Conservation (phyloP, 2,113 vertebrate genomes). For the Paralichthys olivaceus region DNA sequence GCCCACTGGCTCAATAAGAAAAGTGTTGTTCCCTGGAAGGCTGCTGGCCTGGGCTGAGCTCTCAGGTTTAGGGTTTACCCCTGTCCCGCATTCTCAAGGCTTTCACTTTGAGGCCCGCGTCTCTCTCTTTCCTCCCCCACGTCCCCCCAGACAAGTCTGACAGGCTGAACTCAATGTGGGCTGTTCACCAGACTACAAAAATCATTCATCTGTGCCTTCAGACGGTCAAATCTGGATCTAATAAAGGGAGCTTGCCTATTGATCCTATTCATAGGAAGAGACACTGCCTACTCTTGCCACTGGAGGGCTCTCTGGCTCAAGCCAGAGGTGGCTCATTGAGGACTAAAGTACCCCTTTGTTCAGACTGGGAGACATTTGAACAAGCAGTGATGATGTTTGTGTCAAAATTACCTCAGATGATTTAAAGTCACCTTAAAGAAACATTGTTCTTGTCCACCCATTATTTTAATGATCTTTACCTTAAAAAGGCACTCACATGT, state of each 20-base stretch:
- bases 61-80: constrained; percentile 84
- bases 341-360: constrained; percentile 8
- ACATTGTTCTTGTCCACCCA: no score
- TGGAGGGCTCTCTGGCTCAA: constrained; percentile 82
- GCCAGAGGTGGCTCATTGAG: constrained; percentile 36
- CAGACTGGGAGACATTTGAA: constrained; percentile 3
- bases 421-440: not conserved
- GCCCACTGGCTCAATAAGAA: constrained; percentile 78
- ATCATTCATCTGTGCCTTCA: constrained; percentile 87
- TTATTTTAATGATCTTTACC: not conserved
- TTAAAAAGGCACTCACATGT: not conserved
- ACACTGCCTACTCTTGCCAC: constrained; percentile 60
- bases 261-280: constrained; percentile 71
- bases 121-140: constrained; percentile 68
- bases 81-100: constrained; percentile 81
- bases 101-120: constrained; percentile 82
- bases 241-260: constrained; percentile 82
- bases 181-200: constrained; percentile 86
- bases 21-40: constrained; percentile 80
- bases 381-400: not conserved
- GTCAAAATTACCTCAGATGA: no score
- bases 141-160: constrained; percentile 84
- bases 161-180: constrained; percentile 84
- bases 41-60: constrained; percentile 68
- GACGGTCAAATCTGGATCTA: constrained; percentile 87